phyloP scores from a whole-genome alignment of 2,888 invertebrate genomes.

The Spatulosminthurus flaviceps region DNA sequence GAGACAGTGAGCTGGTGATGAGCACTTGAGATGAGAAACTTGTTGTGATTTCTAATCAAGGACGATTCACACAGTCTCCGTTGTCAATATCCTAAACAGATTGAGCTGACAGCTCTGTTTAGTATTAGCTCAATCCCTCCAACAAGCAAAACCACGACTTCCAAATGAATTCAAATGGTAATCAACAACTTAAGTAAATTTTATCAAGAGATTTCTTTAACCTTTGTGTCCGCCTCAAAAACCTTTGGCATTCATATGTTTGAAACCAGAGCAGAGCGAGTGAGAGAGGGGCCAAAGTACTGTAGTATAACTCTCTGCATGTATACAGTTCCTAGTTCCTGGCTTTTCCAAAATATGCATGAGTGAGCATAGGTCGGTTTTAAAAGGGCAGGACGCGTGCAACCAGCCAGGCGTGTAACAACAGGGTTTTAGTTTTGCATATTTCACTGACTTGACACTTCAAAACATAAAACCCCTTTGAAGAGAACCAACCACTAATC shows the following conservation, averaged over 20 bases:
- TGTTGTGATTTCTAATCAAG: conserved; percentile 4
- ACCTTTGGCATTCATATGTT: not conserved
- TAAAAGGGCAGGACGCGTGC: conserved; percentile 36
- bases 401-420: conserved; percentile 34
- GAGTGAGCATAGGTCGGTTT: not conserved
- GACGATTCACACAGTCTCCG: conserved; percentile 10
- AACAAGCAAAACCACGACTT: conserved; percentile 5
- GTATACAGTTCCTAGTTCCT: not conserved
- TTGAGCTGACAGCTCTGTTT: conserved; percentile 41
- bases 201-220: conserved; percentile 39
- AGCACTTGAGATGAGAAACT: conserved; percentile 22
- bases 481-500: conserved; percentile 27
- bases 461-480: conserved; percentile 43
- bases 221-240: conserved; percentile 21
- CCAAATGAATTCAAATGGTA: conserved; percentile 36
- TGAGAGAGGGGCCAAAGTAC: too few species aligned
- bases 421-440: conserved; percentile 33
- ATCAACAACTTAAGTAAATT: conserved; percentile 32
- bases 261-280: too few species aligned
- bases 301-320: not conserved
- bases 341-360: not conserved
- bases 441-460: conserved; percentile 41
- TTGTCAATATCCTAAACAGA: conserved; percentile 33
- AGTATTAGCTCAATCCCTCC: conserved; percentile 12
- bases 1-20: conserved; percentile 25